Evolutionary conservation across 1,140 invertebrate species (phyloP).

Genomic region (Venustaconcha ellipsiformis): DNA sequence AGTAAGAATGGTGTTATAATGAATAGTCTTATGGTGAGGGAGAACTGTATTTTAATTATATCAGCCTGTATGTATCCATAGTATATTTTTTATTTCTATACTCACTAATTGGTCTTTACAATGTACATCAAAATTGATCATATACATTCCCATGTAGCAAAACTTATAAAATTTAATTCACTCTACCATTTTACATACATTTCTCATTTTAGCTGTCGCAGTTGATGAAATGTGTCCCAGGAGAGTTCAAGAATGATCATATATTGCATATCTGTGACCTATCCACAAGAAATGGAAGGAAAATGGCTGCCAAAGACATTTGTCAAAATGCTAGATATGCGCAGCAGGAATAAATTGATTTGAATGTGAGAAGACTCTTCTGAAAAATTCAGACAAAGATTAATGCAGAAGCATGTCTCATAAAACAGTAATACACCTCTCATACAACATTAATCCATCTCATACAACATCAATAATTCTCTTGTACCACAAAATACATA

Average conservation of each 20-base stretch:
- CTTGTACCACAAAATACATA: too few species aligned
- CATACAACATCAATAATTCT: too few species aligned
- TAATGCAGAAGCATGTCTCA: too few species aligned
- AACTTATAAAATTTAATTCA: neutral
- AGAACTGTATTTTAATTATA: neutral
- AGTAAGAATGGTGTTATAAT: too few species aligned
- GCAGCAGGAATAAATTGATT: neutral
- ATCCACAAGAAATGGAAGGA: constrained; percentile 77
- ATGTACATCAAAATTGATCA: neutral
- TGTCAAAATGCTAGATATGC: constrained; percentile 47
- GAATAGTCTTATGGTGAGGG: too few species aligned
- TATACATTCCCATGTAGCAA: neutral
- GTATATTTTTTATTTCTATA: neutral
- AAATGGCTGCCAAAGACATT: constrained; percentile 80
- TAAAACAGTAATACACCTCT: too few species aligned
- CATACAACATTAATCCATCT: too few species aligned
- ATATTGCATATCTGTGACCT: constrained; percentile 85
- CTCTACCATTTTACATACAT: neutral
- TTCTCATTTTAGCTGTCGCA: constrained; percentile 73
- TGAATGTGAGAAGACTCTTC: too few species aligned
- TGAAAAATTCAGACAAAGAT: too few species aligned
- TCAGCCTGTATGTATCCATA: neutral
- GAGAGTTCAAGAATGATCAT: constrained; percentile 79
- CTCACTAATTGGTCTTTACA: neutral
- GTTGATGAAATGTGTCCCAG: constrained; percentile 82